Evolutionary conservation across 2,113 vertebrate species (phyloP), one percentile per base, ranked within the genome.

Genomic region (Bagarius yarrelli): DNA sequence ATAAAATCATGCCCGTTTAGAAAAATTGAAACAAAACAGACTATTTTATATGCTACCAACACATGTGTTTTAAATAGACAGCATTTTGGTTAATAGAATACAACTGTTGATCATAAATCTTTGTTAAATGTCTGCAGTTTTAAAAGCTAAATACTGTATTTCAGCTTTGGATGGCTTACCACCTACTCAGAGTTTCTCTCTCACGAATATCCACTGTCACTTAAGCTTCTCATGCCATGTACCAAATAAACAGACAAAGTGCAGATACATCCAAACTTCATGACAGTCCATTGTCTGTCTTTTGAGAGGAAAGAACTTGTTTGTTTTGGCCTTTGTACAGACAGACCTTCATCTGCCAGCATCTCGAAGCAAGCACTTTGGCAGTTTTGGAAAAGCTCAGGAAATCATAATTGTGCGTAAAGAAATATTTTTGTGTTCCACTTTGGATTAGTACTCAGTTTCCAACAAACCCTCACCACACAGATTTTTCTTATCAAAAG

Each of bases 251-350:
- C 64, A 84, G 83, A 87, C 63, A 76, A 53, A 81, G 59, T 83
- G 83, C 81, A 84, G 76, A 78, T 40, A 76, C 72, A 67, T 66
- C 84, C 74, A 80, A 84, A 82, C 85, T 85, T 79, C 76, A 78
- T 80, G 81, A 88, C 81, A 80, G 84, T 85, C 88, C 84, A 83
- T 86, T 84, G 86, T 86, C 89, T 87, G 83, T 82, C 85, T 84
- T 77, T 83, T 83, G 81, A 86, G 80, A 73, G 63, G 85, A 79
- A 79, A 86, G 76, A 86, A 87, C 73, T 81, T 87, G 89, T 91
- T 92, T 91, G 84, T 90, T 91, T 92, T 91, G 88, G 92, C 91
- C 69, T 61, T 83, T 83, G 80, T 84, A 83, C 66, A 89, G 84
- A 89, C 78, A 85, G 83, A 87, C 55, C 70, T 82, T 75, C 78